Conservation (phyloP, 2,888 invertebrate species). For the Coenonympha glycerion region DNA sequence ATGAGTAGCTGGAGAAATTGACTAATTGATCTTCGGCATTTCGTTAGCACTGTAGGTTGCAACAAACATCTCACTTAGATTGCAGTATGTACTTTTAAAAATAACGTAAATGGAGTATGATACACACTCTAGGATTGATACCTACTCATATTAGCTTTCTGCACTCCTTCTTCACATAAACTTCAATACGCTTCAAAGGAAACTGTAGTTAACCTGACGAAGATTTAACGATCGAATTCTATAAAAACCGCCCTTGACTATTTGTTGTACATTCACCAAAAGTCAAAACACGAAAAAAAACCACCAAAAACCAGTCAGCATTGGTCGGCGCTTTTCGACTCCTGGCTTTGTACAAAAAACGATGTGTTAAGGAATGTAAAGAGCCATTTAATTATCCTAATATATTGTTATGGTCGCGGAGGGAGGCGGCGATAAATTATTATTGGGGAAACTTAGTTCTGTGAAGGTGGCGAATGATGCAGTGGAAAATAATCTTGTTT, state of each 20-base stretch:
- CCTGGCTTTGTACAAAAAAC: conserved; percentile 68
- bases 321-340: conserved; percentile 72
- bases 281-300: conserved; percentile 57
- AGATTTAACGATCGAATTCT: conserved; percentile 8
- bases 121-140: too few species aligned
- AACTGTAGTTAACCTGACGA: conserved; percentile 1
- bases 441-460: conserved; percentile 46
- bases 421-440: conserved; percentile 72
- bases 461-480: conserved; percentile 57
- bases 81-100: too few species aligned
- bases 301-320: conserved; percentile 72
- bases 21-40: neutral
- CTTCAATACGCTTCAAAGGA: too few species aligned
- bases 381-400: conserved; percentile 76
- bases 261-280: conserved; percentile 69
- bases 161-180: too few species aligned
- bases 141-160: too few species aligned
- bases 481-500: conserved; percentile 26
- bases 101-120: too few species aligned
- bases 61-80: too few species aligned
- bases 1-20: conserved; percentile 10
- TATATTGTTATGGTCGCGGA: conserved; percentile 72
- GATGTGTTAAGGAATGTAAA: conserved; percentile 75
- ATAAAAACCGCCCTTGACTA: conserved; percentile 67
- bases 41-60: too few species aligned